Evolutionary conservation across 1,140 invertebrate species (phyloP).

Genomic region (Drosophila nannoptera): DNA sequence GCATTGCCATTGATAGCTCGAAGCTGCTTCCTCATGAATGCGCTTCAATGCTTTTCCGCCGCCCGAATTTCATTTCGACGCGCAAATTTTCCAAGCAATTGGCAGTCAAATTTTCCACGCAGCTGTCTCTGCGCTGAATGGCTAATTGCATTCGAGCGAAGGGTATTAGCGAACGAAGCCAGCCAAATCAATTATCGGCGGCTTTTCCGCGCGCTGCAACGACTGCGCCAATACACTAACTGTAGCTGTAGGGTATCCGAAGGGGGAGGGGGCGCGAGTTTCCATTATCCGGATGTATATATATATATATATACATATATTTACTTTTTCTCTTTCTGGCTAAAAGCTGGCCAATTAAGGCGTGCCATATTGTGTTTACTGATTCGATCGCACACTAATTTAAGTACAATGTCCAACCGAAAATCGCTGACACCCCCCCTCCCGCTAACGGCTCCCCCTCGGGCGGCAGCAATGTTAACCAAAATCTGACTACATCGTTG

Average conservation of each 20-base stretch:
- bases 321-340: too few species aligned
- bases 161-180: constrained; percentile 3
- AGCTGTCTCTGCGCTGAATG: not conserved
- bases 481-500: constrained; percentile 1
- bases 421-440: not conserved
- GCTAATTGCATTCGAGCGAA: constrained; percentile 21
- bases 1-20: constrained; percentile 32
- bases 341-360: too few species aligned
- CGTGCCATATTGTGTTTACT: too few species aligned
- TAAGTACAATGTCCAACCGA: too few species aligned
- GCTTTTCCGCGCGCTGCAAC: too few species aligned
- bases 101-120: constrained; percentile 22
- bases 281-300: not conserved
- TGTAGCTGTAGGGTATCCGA: not conserved
- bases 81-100: constrained; percentile 30
- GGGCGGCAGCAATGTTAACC: not conserved
- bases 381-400: too few species aligned
- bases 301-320: not conserved
- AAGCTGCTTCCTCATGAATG: constrained; percentile 8
- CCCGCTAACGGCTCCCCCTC: not conserved
- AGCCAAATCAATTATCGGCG: constrained; percentile 3
- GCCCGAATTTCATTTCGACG: constrained; percentile 9
- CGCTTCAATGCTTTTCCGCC: constrained; percentile 10
- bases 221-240: not conserved
- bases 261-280: not conserved